Evolutionary conservation across 2,888 invertebrate genomes (phyloP).

Genomic region (Clostera curtula): DNA sequence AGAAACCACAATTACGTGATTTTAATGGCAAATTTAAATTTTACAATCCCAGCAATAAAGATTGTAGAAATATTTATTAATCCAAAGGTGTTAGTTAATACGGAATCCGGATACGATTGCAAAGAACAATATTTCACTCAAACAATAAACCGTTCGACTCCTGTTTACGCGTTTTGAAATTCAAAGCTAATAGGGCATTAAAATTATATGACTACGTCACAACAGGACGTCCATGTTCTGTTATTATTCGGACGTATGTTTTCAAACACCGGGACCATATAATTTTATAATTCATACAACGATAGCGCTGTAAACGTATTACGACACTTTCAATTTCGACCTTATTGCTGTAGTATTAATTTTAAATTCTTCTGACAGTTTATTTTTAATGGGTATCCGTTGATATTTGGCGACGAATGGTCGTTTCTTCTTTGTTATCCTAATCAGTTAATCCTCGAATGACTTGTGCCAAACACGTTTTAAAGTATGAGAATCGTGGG

Average conservation of each 20-base stretch:
- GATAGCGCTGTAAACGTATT: slow-evolving; percentile 8
- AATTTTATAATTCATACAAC: slow-evolving; percentile 50
- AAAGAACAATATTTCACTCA: slow-evolving; percentile 40
- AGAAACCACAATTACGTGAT: not conserved
- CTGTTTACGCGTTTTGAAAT: slow-evolving; percentile 54
- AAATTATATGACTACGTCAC: slow-evolving; percentile 50
- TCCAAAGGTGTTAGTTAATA: not conserved
- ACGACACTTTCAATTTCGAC: slow-evolving; percentile 11
- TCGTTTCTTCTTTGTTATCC: slow-evolving; percentile 35
- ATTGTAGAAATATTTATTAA: too few species aligned
- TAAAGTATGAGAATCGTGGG: slow-evolving; percentile 18
- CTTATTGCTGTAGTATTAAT: slow-evolving; percentile 6
- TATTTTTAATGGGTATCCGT: slow-evolving; percentile 17
- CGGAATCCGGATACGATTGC: slow-evolving; percentile 18
- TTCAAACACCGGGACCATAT: slow-evolving; percentile 56
- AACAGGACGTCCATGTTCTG: slow-evolving; percentile 46
- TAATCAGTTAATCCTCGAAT: slow-evolving; percentile 42
- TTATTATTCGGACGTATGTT: slow-evolving; percentile 48
- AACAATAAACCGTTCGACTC: slow-evolving; percentile 45
- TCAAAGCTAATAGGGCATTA: slow-evolving; percentile 59
- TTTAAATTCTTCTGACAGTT: slow-evolving; percentile 4
- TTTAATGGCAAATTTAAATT: not conserved
- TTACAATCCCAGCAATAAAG: too few species aligned
- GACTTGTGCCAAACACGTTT: slow-evolving; percentile 39
- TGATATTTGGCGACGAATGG: slow-evolving; percentile 22